Conservation (phyloP, 2,113 vertebrate genomes). For the Mus spicilegus region DNA sequence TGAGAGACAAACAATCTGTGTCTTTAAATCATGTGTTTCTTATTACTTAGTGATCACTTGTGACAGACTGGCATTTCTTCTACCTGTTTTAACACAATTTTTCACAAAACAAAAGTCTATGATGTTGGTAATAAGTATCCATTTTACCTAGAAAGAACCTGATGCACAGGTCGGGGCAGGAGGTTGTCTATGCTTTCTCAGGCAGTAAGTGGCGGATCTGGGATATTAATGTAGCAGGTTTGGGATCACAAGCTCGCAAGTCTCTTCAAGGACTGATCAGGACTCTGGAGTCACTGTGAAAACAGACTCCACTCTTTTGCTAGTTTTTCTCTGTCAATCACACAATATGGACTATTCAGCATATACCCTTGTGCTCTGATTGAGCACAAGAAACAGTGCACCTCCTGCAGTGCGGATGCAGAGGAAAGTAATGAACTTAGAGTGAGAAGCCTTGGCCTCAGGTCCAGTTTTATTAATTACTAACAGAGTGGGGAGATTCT, state of each 20-base stretch:
- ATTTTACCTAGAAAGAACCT: background rate
- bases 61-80: background rate
- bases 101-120: background rate
- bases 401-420: background rate
- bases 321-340: background rate
- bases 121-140: background rate
- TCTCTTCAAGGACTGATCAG: background rate
- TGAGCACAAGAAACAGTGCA: background rate
- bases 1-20: background rate
- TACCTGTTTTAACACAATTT: background rate
- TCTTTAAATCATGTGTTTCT: background rate
- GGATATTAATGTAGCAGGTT: background rate
- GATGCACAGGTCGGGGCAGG: background rate
- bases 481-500: background rate
- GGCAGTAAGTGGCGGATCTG: background rate
- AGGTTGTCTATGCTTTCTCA: background rate
- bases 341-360: background rate
- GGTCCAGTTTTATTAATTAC: background rate
- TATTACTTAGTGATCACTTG: background rate
- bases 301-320: background rate
- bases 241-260: background rate
- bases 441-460: background rate
- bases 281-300: background rate
- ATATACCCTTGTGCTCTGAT: background rate
- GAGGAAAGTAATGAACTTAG: background rate